These are phyloP conservation scores for Musca domestica DNA, from an alignment of 1,140 invertebrate genomes.

Conservation along the genomic window DNA sequence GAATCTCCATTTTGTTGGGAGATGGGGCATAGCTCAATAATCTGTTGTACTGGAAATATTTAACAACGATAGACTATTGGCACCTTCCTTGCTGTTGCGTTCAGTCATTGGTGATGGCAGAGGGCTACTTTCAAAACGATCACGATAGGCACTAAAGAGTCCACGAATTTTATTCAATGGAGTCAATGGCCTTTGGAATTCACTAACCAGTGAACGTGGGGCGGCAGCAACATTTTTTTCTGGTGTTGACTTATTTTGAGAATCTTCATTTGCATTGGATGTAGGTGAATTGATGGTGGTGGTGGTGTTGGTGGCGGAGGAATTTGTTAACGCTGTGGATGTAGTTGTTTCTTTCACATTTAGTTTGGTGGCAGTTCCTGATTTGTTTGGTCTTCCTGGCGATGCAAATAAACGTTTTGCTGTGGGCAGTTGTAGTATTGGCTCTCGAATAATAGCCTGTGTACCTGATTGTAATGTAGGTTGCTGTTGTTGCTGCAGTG, in stretches of 20 bases:
- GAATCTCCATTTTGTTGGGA: too few species aligned
- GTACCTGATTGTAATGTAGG: neutral
- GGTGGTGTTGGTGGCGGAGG: neutral
- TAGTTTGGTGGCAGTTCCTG: neutral
- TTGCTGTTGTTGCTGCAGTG: neutral
- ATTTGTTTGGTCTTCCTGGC: neutral
- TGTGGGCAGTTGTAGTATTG: conserved; percentile 19
- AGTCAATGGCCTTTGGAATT: neutral
- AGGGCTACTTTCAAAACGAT: conserved; percentile 2
- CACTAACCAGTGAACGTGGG: neutral
- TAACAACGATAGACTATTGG: conserved; percentile 9
- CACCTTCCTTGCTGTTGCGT: neutral
- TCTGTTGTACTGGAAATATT: conserved; percentile 13
- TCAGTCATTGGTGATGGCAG: neutral
- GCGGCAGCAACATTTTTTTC: neutral
- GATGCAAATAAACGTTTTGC: conserved; percentile 24
- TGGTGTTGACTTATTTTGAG: neutral
- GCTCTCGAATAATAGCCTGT: neutral
- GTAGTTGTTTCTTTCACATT: neutral
- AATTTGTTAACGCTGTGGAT: neutral
- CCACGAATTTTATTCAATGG: conserved; percentile 23
- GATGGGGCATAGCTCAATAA: too few species aligned
- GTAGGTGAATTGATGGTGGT: neutral
- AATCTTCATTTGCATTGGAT: neutral
- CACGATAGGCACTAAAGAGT: conserved; percentile 21